Percentiles rank a stretch among this genome's conserved stretches.
Conservation (phyloP, 2,888 invertebrate species). For the Eueremaeus valkanovi region DNA sequence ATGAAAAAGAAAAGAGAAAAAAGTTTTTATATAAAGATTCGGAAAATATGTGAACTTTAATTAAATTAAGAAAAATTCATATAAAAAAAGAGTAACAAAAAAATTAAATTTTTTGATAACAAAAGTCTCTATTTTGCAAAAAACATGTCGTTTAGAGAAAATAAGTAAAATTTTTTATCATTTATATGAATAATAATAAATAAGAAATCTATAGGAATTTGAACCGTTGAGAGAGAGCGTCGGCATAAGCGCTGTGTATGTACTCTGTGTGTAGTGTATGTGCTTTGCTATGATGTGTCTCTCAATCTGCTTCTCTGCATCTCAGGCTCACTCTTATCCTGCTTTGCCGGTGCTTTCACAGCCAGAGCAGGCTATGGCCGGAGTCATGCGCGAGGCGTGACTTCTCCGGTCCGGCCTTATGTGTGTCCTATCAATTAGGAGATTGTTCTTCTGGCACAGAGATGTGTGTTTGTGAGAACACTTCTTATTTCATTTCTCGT, state of each 20-base stretch:
- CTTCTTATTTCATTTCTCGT: slow-evolving; percentile 26
- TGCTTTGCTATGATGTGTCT: no score
- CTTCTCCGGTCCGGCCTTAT: not conserved
- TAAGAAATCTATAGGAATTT: not conserved
- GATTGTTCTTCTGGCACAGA: slow-evolving; percentile 21
- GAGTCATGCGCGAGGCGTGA: slow-evolving; percentile 31
- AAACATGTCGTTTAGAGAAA: not conserved
- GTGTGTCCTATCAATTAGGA: slow-evolving; percentile 36
- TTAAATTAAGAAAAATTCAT: not conserved
- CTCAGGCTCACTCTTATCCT: not conserved
- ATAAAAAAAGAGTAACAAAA: not conserved
- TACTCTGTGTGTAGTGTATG: no score
- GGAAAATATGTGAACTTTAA: no score
- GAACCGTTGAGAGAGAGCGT: no score
- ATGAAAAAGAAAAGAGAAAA: no score
- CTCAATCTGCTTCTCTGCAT: not conserved
- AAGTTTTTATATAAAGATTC: no score
- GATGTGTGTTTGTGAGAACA: slow-evolving; percentile 23
- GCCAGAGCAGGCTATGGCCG: not conserved
- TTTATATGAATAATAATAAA: not conserved
- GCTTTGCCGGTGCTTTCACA: not conserved
- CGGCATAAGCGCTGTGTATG: no score
- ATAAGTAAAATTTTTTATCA: not conserved
- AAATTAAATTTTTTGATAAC: not conserved
- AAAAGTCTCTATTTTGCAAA: no score